phyloP scores from a whole-genome alignment of 2,888 invertebrate species.

The Coenonympha arcania region DNA sequence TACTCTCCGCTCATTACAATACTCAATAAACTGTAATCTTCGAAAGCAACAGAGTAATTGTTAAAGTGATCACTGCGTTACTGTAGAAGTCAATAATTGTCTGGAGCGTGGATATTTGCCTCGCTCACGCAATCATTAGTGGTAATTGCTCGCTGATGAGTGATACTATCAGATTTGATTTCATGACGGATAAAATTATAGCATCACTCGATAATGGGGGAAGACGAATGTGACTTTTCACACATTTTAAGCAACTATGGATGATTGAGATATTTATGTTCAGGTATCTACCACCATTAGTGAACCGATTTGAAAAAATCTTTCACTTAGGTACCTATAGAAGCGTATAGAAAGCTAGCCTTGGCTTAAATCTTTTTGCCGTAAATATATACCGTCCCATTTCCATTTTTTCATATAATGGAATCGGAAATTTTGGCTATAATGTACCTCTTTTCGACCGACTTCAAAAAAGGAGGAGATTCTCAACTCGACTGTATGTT shows the following conservation, averaged over 20 bases:
- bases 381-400: no score
- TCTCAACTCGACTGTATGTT: no score
- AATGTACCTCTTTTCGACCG: no score
- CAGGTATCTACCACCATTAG: no score
- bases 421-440: no score
- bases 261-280: no score
- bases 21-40: neutral
- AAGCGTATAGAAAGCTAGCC: no score
- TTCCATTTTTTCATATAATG: no score
- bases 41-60: slow-evolving; percentile 3
- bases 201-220: neutral
- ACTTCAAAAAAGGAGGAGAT: no score
- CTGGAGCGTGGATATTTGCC: slow-evolving; percentile 6
- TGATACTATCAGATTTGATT: slow-evolving; percentile 15
- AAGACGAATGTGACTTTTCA: neutral
- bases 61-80: slow-evolving; percentile 1
- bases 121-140: slow-evolving; percentile 16
- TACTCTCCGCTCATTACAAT: neutral
- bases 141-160: slow-evolving; percentile 16
- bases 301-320: no score
- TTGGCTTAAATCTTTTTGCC: no score
- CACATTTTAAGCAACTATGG: slow-evolving; percentile 1
- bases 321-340: no score
- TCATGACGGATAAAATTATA: slow-evolving; percentile 20
- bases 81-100: slow-evolving; percentile 13